Evolutionary conservation across 2,113 vertebrate genomes (phyloP).

Genomic region (Oenanthe melanoleuca): DNA sequence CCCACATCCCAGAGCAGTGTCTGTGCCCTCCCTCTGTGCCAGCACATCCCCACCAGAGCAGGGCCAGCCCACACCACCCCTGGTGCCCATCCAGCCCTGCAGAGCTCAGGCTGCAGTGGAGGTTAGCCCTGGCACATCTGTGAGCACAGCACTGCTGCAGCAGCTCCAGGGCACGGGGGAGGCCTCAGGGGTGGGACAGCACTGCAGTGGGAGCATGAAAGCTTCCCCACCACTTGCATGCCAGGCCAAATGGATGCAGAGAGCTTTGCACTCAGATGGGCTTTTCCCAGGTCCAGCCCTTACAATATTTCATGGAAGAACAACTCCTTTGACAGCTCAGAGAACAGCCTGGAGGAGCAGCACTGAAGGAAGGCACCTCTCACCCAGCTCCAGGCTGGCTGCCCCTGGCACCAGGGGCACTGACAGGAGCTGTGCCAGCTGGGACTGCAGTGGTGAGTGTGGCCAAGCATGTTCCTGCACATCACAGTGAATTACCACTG

Average conservation of each 20-base stretch:
- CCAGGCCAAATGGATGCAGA: neutral
- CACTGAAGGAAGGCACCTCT: neutral
- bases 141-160: neutral
- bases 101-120: neutral
- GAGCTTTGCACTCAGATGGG: neutral
- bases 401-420: neutral
- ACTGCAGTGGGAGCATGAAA: neutral
- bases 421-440: neutral
- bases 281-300: neutral
- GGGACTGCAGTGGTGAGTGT: fast-evolving
- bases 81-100: neutral
- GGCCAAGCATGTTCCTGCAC: neutral
- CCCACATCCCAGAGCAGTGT: fast-evolving
- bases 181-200: neutral
- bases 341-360: neutral
- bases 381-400: neutral
- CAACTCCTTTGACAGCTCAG: neutral
- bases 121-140: neutral
- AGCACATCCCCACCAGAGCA: fast-evolving
- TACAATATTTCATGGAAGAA: constrained; percentile 17
- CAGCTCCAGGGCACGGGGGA: neutral
- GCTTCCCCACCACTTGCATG: neutral
- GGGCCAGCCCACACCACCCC: neutral
- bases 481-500: neutral
- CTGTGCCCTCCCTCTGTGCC: fast-evolving